These are phyloP conservation scores for Premnoplex brunnescens DNA, from an alignment of 2,797 vertebrate species.

Conservation along the genomic window DNA sequence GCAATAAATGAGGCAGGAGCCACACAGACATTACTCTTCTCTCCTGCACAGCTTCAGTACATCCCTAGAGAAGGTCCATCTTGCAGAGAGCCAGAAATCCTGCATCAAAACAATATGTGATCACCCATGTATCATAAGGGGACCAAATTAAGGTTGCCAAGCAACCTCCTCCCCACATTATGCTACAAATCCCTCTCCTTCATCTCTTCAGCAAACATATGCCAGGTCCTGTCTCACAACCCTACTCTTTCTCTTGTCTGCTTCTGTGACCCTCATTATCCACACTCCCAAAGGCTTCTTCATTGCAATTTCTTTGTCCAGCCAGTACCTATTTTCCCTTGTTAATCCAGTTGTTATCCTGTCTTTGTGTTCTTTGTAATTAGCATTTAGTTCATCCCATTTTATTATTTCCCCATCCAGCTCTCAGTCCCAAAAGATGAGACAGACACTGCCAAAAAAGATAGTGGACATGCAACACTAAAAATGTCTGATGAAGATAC, in stretches of 20 bases:
- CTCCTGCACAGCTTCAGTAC: neutral
- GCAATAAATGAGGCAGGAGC: neutral
- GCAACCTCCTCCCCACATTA: conserved; percentile 29
- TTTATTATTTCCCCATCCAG: neutral
- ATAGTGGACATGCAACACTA: neutral
- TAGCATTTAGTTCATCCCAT: neutral
- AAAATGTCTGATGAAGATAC: neutral
- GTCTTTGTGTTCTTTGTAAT: neutral
- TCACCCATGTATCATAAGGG: neutral
- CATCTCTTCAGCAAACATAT: conserved; percentile 54
- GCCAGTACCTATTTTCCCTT: neutral
- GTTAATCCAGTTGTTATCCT: neutral
- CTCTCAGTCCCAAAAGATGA: neutral
- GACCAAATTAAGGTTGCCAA: conserved; percentile 38
- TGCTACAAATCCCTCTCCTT: conserved; percentile 41
- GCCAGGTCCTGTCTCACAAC: conserved; percentile 2
- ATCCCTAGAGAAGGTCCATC: neutral
- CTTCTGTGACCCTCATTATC: conserved; percentile 17
- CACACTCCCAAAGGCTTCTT: neutral
- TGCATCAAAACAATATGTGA: neutral
- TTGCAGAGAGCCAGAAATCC: neutral
- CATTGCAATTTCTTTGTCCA: conserved; percentile 27
- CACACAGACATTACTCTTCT: rapidly evolving
- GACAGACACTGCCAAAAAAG: neutral
- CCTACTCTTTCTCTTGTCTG: neutral